phyloP scores from a whole-genome alignment of 2,797 vertebrate species.

The Microchirus variegatus region DNA sequence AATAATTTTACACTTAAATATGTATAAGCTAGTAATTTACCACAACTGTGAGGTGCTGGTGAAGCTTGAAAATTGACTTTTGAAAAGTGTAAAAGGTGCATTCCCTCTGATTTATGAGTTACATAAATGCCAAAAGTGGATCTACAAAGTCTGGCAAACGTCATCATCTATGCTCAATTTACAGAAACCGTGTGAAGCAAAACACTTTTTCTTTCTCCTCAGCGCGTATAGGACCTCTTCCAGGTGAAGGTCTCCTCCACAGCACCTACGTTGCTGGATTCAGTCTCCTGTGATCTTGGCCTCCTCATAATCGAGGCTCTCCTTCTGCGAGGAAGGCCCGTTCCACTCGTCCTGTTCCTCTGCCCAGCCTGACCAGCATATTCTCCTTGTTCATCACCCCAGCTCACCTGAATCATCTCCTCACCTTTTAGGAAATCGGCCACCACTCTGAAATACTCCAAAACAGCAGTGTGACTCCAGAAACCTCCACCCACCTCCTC shows the following conservation, averaged over 20 bases:
- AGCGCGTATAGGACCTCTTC: slow-evolving; percentile 89
- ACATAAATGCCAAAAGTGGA: no score
- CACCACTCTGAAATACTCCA: slow-evolving; percentile 86
- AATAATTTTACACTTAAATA: no score
- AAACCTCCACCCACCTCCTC: slow-evolving; percentile 19
- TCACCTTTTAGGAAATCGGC: slow-evolving; percentile 84
- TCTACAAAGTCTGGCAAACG: no score
- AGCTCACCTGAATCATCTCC: slow-evolving; percentile 67
- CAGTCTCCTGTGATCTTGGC: slow-evolving; percentile 17
- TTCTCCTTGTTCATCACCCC: slow-evolving; percentile 30
- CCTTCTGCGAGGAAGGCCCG: slow-evolving; percentile 18
- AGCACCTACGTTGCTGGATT: slow-evolving; percentile 18
- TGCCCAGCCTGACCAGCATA: slow-evolving; percentile 20
- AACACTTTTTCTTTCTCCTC: slow-evolving; percentile 34
- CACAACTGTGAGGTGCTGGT: no score
- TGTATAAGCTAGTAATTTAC: no score
- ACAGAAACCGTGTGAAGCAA: no score
- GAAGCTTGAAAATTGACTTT: no score
- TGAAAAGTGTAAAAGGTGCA: no score
- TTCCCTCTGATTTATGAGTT: no score
- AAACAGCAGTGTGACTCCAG: slow-evolving; percentile 85
- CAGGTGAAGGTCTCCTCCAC: slow-evolving; percentile 83
- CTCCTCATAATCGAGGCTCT: slow-evolving; percentile 59
- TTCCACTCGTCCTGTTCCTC: slow-evolving; percentile 41
- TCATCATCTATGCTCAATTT: no score